These are phyloP conservation scores for Apocheima hispidaria DNA, from an alignment of 2,888 invertebrate species.

Conservation along the genomic window DNA sequence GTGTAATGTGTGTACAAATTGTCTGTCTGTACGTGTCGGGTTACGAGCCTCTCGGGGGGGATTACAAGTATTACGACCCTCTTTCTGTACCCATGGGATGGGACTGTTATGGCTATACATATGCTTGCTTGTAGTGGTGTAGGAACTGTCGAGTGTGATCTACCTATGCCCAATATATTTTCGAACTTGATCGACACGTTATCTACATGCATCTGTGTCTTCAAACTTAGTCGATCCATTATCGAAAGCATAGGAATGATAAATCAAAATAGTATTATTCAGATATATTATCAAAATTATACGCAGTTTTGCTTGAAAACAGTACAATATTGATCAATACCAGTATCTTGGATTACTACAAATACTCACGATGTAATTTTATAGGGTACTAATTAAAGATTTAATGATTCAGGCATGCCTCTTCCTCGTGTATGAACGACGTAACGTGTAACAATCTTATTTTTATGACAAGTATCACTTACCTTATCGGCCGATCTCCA, in stretches of 20 bases:
- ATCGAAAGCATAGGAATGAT: neutral
- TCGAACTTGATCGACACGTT: neutral
- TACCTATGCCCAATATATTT: neutral
- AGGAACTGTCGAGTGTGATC: too few relatives aligned
- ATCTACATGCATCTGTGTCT: neutral
- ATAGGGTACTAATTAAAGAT: neutral
- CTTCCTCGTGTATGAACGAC: neutral
- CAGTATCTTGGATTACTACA: neutral
- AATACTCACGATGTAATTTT: neutral
- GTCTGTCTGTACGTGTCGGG: constrained; percentile 40
- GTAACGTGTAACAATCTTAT: constrained; percentile 7
- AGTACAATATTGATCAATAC: too few relatives aligned
- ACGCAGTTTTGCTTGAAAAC: too few relatives aligned
- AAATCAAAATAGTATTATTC: neutral
- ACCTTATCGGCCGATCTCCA: constrained; percentile 22
- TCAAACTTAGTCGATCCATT: neutral
- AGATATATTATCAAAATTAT: too few relatives aligned
- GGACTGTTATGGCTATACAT: constrained; percentile 20
- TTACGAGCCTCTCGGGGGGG: constrained; percentile 42
- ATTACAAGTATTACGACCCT: constrained; percentile 30
- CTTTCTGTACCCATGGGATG: constrained; percentile 10
- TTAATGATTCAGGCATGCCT: neutral
- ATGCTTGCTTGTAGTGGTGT: constrained; percentile 4
- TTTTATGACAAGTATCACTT: constrained; percentile 28
- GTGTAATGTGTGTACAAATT: constrained; percentile 43